These are phyloP conservation scores for Yponomeuta sedellus DNA, from an alignment of 2,888 invertebrate genomes.

Conservation along the genomic window DNA sequence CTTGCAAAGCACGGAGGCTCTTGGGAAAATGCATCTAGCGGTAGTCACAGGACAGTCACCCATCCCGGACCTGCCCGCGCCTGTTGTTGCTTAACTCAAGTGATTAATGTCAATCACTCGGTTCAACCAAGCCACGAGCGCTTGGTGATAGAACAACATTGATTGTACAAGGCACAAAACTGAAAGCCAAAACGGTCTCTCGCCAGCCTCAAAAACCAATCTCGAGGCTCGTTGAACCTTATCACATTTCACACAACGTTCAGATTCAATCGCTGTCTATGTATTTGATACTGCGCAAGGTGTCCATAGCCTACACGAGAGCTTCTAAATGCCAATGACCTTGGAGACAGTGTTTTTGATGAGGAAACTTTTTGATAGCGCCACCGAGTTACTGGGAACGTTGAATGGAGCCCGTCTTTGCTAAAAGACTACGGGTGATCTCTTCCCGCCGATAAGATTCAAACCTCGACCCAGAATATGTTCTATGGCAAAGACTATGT, in stretches of 20 bases:
- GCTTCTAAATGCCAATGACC: conserved; percentile 1
- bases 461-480: too few species aligned
- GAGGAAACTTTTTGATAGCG: conserved; percentile 1
- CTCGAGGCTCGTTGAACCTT: neutral
- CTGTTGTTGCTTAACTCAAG: too few species aligned
- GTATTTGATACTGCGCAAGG: neutral
- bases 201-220: neutral
- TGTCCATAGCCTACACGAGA: neutral
- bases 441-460: neutral
- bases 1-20: too few species aligned
- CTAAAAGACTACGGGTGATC: neutral
- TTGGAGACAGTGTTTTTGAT: conserved; percentile 1
- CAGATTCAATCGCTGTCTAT: neutral
- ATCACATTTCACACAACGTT: neutral
- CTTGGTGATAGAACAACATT: too few species aligned
- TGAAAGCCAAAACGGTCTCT: neutral
- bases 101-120: too few species aligned
- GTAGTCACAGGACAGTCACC: too few species aligned
- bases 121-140: too few species aligned
- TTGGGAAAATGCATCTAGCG: too few species aligned
- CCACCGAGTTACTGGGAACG: neutral
- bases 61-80: too few species aligned
- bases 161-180: neutral
- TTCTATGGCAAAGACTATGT: too few species aligned
- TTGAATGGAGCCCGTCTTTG: neutral